phyloP scores from a whole-genome alignment of 1,140 invertebrate species.

The Apolygus lucorum region DNA sequence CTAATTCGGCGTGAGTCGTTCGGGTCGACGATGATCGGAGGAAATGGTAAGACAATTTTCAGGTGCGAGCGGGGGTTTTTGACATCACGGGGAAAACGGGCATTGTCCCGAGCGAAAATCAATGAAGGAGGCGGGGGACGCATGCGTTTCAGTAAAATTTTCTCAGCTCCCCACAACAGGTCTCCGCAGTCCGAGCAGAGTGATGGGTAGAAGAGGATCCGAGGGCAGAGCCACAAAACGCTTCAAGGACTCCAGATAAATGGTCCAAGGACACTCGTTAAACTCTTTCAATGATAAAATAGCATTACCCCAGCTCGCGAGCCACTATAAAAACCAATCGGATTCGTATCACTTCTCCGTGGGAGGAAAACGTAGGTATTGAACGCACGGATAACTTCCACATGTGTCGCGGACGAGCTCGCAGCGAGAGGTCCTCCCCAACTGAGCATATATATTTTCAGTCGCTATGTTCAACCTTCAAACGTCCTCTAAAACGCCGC shows the following conservation, averaged over 20 bases:
- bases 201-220: neutral
- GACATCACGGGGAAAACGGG: neutral
- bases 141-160: slow-evolving; percentile 11
- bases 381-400: neutral
- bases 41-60: too few species aligned
- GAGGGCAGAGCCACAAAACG: neutral
- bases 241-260: slow-evolving; percentile 14
- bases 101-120: slow-evolving; percentile 1
- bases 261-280: slow-evolving; percentile 6
- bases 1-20: too few species aligned
- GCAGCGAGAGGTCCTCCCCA: slow-evolving; percentile 3
- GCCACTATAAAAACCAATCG: neutral
- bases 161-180: neutral
- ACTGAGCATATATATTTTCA: slow-evolving; percentile 13
- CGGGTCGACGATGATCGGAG: too few species aligned
- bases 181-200: neutral
- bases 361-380: neutral
- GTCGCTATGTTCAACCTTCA: neutral
- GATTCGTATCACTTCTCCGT: neutral
- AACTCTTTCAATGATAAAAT: slow-evolving; percentile 8
- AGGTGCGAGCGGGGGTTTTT: too few species aligned
- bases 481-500: slow-evolving; percentile 13
- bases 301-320: neutral
- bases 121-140: neutral
- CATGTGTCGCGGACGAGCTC: neutral